A percentile compares a stretch with the other conserved stretches of the same genome.
Evolutionary conservation across 2,113 vertebrate species (phyloP).

Genomic region (Empidonax alnorum): DNA sequence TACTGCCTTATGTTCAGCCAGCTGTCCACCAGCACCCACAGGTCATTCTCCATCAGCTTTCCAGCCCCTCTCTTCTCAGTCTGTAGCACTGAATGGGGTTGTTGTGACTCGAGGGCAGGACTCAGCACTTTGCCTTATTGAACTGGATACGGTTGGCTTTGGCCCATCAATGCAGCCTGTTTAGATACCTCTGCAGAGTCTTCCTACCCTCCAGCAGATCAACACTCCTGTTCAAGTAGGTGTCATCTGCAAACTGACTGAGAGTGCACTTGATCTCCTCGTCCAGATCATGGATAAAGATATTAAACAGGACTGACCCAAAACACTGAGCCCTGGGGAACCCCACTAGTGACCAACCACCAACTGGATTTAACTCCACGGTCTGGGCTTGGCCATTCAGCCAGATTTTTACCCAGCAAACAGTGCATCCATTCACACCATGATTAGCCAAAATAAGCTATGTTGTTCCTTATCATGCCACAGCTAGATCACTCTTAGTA

Average conservation of each 20-base stretch:
- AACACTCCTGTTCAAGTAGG: not conserved
- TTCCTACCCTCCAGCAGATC: not conserved
- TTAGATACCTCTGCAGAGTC: not conserved
- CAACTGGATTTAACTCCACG: not conserved
- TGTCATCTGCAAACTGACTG: not conserved
- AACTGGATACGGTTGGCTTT: not conserved
- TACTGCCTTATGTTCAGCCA: not conserved
- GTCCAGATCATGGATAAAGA: not conserved
- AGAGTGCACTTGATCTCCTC: not conserved
- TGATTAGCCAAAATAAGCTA: not conserved
- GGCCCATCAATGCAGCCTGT: not conserved
- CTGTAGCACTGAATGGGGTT: fast-evolving
- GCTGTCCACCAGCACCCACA: not conserved
- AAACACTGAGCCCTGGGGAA: not conserved
- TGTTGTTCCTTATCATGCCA: not conserved
- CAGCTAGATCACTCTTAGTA: not conserved
- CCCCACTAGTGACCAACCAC: not conserved
- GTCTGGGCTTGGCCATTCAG: not conserved
- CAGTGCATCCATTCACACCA: not conserved
- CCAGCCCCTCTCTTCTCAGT: not conserved
- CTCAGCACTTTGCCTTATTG: fast-evolving
- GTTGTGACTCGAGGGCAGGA: not conserved
- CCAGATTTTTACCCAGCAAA: not conserved
- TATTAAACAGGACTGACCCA: not conserved
- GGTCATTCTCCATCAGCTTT: not conserved